A percentile compares a stretch with the other conserved stretches of the same genome.
These are phyloP conservation scores for Siderastrea siderea DNA, from an alignment of 92 coral and sea anemone genomes.

Conservation along the genomic window DNA sequence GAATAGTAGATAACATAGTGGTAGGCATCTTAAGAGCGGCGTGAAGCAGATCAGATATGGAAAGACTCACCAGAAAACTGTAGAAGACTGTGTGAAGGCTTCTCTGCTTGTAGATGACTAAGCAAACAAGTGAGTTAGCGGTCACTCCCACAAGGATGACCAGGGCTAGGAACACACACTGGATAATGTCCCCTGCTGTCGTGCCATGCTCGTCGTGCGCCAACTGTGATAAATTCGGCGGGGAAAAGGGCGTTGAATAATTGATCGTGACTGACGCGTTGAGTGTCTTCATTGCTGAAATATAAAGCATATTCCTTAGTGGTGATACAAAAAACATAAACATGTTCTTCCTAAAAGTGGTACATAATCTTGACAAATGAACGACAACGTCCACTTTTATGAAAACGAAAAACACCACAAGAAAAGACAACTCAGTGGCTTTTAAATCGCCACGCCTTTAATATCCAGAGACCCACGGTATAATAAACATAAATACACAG, in stretches of 20 bases:
- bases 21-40: slow-evolving; percentile 94
- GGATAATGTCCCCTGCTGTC: slow-evolving; percentile 27
- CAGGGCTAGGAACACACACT: slow-evolving; percentile 52
- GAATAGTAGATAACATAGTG: slow-evolving; percentile 79
- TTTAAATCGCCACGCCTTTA: too few relatives aligned
- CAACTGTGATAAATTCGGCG: not conserved
- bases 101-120: slow-evolving; percentile 78
- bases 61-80: slow-evolving; percentile 88
- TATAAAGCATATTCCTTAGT: not conserved
- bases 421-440: too few relatives aligned
- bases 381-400: too few relatives aligned
- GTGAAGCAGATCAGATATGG: slow-evolving; percentile 89
- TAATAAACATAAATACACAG: too few relatives aligned
- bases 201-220: not conserved
- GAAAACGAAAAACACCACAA: too few relatives aligned
- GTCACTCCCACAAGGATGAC: slow-evolving; percentile 74
- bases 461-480: too few relatives aligned
- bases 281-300: slow-evolving; percentile 36
- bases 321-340: not conserved
- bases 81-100: slow-evolving; percentile 83
- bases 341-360: not conserved
- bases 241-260: not conserved
- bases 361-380: too few relatives aligned
- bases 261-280: slow-evolving; percentile 11
- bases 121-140: slow-evolving; percentile 79